These are phyloP conservation scores for Schrankia costaestrigalis DNA, from an alignment of 2,888 invertebrate genomes.

Conservation along the genomic window DNA sequence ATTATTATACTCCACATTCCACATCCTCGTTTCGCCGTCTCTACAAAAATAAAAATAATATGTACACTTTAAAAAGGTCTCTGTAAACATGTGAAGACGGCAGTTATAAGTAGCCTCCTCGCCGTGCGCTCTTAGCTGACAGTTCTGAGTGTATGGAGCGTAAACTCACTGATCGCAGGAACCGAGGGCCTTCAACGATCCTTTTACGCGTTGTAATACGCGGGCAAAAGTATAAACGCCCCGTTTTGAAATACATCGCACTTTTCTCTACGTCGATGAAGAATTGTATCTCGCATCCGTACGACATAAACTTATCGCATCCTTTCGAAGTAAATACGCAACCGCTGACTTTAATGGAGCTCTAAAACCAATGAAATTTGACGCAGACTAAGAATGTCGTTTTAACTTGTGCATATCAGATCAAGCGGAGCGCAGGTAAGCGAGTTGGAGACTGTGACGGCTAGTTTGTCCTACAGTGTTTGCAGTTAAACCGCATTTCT, in stretches of 20 bases:
- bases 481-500: slow-evolving; percentile 59
- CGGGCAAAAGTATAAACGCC: slow-evolving; percentile 33
- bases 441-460: slow-evolving; percentile 31
- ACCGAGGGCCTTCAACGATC: slow-evolving; percentile 44
- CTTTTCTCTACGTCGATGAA: slow-evolving; percentile 22
- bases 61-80: slow-evolving; percentile 19
- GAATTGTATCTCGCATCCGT: slow-evolving; percentile 9
- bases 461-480: slow-evolving; percentile 38
- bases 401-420: slow-evolving; percentile 47
- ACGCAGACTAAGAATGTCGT: slow-evolving; percentile 9
- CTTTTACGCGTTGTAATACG: slow-evolving; percentile 42
- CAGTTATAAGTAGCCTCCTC: slow-evolving; percentile 27
- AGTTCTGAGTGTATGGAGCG: slow-evolving; percentile 40
- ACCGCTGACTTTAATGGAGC: slow-evolving; percentile 10
- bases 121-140: slow-evolving; percentile 30
- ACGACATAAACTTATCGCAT: slow-evolving; percentile 16
- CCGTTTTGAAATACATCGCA: slow-evolving; percentile 31
- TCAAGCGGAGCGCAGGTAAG: slow-evolving; percentile 33
- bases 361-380: slow-evolving; percentile 21
- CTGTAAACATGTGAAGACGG: slow-evolving; percentile 19
- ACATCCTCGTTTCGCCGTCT: background rate
- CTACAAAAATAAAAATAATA: background rate
- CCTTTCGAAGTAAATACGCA: slow-evolving; percentile 10
- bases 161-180: slow-evolving; percentile 43
- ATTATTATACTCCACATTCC: background rate